Base-by-base conservation (phyloP, 2,113 vertebrate genomes). In the Carassius gibelio region DNA sequence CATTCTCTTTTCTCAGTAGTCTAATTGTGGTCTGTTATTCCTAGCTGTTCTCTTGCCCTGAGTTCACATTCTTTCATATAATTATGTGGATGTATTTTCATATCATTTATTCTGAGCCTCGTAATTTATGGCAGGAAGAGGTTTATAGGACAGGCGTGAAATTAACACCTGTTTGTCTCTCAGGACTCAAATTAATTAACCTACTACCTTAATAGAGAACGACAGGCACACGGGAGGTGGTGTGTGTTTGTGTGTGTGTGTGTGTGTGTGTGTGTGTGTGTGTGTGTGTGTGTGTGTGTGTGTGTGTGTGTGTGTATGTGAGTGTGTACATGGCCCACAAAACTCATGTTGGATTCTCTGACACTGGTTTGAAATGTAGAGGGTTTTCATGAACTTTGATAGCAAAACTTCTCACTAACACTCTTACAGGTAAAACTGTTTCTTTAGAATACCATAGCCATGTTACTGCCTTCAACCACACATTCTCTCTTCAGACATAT, bases 111-210 rank as follows among this genome's bases (percentile, higher is more conserved):
- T 84, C 74, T 66, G 83, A 55, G 59, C 38, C 34, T 87, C 8
- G 38, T 81, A 75, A 82, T 79, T 85, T 84, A 75, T 74, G 26
- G 75, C 59, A 76, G 55, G 36, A 64, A 52, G 55, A 26, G 69
- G 10, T 88, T 89, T 88, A 57, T 90, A 88, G 90, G 90, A 84
- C 90, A 86, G 78, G n/a, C 50, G 59, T 85, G 85, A 88, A 84
- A 87, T 87, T 84, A 88, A 87, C 83, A 89, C 84, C 85, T 89
- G 68, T 85, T 68, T 82, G 75, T 87, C 88, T 84, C 90, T 57
- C 50, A 14, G 80, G 90, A 76, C 8, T 42, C 45, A 71, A 9
- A 15, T 77, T 84, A 87, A 89, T 89, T 89, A 89, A 88, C 87
- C 87, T 87, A 89, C 78, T 85, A 83, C 82, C 66, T 86, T 66